Evolutionary conservation across 1,140 invertebrate species (phyloP).

Genomic region (Melanaphis sacchari): DNA sequence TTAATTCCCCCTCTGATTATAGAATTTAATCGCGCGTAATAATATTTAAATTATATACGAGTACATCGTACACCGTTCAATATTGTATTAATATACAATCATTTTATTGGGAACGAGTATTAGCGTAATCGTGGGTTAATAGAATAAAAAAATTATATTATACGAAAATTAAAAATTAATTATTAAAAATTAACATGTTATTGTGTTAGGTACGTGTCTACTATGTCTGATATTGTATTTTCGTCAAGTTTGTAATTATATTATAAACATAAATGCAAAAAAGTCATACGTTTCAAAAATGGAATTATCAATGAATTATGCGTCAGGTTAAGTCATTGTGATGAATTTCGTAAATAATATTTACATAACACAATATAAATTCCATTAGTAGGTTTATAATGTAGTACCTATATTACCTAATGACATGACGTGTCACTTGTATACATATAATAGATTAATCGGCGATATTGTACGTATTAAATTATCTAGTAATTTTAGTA

Average conservation of each 20-base stretch:
- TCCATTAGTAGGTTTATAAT: not conserved
- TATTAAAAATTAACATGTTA: not conserved
- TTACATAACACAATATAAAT: not conserved
- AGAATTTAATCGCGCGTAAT: not conserved
- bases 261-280: not conserved
- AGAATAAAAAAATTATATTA: not conserved
- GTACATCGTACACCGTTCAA: not conserved
- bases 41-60: not conserved
- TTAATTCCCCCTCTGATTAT: not conserved
- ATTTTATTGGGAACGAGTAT: not conserved
- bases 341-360: slow-evolving; percentile 3
- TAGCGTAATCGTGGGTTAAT: not conserved
- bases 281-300: not conserved
- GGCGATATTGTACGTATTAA: not conserved
- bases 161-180: not conserved
- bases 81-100: not conserved
- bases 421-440: not conserved
- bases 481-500: not conserved
- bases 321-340: not conserved
- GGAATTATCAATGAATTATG: not conserved
- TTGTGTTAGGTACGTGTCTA: not conserved
- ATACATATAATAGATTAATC: not conserved
- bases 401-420: not conserved
- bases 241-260: not conserved
- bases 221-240: not conserved